Conservation (phyloP, 1,140 invertebrate genomes). For the Aphidius ervi region DNA sequence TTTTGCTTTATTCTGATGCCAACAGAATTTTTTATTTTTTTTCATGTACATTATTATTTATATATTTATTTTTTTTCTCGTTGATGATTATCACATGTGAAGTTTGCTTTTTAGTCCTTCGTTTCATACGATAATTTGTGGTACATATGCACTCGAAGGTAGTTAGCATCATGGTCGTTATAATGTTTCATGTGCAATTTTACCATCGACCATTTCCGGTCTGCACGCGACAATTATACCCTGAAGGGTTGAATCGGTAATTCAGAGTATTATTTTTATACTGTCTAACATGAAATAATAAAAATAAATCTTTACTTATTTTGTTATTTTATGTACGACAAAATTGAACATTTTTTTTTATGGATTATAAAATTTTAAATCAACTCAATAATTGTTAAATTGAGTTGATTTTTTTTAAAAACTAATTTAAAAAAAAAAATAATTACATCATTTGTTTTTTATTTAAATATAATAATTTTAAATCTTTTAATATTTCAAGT, state of each 20-base stretch:
- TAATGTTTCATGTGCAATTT: conserved; percentile 9
- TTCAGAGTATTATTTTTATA: conserved; percentile 5
- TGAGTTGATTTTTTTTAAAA: too few species aligned
- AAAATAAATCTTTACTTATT: background rate
- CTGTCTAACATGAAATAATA: background rate
- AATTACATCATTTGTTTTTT: too few species aligned
- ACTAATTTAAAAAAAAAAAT: too few species aligned
- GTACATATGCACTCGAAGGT: conserved; percentile 15
- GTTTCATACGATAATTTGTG: conserved; percentile 14
- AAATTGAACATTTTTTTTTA: background rate
- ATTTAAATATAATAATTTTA: too few species aligned
- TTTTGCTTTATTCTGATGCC: background rate
- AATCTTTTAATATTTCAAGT: too few species aligned
- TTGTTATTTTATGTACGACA: conserved; percentile 1
- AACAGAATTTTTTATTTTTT: conserved; percentile 2
- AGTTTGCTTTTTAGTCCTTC: conserved; percentile 8
- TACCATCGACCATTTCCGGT: conserved; percentile 14
- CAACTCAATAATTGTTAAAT: too few species aligned
- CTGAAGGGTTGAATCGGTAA: conserved; percentile 6
- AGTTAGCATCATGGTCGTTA: conserved; percentile 15
- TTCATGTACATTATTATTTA: conserved; percentile 4
- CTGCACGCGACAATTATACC: conserved; percentile 17
- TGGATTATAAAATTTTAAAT: background rate
- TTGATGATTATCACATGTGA: conserved; percentile 18
- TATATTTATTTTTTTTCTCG: conserved; percentile 3